phyloP scores from a whole-genome alignment of 2,797 vertebrate species.

The Australoheros facetus region DNA sequence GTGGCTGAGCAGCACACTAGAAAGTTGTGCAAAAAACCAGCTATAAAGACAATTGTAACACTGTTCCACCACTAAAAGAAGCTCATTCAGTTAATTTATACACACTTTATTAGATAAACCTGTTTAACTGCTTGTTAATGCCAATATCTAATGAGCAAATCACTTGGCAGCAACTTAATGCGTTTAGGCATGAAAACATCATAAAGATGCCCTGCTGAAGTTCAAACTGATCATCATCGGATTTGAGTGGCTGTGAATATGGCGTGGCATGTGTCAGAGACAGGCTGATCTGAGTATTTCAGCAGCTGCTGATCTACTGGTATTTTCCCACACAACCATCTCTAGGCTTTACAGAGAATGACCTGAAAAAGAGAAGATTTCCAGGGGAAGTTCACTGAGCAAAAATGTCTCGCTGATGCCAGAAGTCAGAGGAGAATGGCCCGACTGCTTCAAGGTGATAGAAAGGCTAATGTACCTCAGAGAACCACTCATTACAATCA shows the following conservation, averaged over 20 bases:
- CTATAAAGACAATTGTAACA: background rate
- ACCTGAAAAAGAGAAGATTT: background rate
- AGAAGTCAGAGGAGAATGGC: conserved; percentile 52
- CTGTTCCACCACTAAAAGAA: background rate
- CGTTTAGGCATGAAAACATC: background rate
- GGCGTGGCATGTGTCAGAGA: background rate
- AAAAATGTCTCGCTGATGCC: conserved; percentile 57
- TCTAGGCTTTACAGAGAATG: background rate
- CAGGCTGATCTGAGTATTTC: background rate
- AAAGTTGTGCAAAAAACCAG: background rate
- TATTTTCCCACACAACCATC: background rate
- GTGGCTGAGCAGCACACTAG: background rate
- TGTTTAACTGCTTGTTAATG: background rate
- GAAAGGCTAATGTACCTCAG: background rate
- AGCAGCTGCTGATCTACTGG: background rate
- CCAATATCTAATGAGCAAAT: background rate
- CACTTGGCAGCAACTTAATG: background rate
- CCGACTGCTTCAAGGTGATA: conserved; percentile 40
- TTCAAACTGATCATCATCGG: rapidly evolving
- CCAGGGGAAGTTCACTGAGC: background rate
- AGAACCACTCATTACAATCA: no score
- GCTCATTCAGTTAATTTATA: background rate
- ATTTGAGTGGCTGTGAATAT: background rate
- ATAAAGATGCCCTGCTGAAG: background rate
- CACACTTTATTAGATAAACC: background rate